phyloP scores from a whole-genome alignment of 2,888 invertebrate genomes.

The Ganaspis brasiliensis region DNA sequence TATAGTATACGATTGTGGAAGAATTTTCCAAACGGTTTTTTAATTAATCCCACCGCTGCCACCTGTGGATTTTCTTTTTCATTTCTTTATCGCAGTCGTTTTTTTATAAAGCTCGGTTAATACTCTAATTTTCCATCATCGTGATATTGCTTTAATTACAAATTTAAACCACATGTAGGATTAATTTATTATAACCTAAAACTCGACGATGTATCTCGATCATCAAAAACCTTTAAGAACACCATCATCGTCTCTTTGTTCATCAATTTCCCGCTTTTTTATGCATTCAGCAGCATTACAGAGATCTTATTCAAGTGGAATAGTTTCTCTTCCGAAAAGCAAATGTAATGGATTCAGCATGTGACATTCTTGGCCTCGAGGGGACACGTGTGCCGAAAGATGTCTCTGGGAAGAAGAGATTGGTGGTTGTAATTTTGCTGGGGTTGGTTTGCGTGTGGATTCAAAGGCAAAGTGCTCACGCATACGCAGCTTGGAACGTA shows the following conservation, averaged over 20 bases:
- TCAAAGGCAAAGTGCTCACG: constrained; percentile 64
- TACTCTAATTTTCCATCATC: too few relatives aligned
- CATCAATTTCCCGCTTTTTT: background rate
- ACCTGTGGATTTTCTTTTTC: too few relatives aligned
- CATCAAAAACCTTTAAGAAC: too few relatives aligned
- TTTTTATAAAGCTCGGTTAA: too few relatives aligned
- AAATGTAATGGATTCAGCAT: constrained; percentile 16
- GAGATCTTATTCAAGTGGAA: constrained; percentile 27
- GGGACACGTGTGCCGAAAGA: constrained; percentile 40
- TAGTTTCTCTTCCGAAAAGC: constrained; percentile 16
- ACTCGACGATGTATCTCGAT: too few relatives aligned
- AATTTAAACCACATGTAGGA: too few relatives aligned
- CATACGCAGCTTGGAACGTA: constrained; percentile 50
- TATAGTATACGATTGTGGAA: too few relatives aligned
- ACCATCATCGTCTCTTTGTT: background rate
- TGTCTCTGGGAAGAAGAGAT: constrained; percentile 38
- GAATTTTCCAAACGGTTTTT: too few relatives aligned
- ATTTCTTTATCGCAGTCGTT: too few relatives aligned
- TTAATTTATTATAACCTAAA: too few relatives aligned
- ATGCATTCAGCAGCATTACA: background rate
- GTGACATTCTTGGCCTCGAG: constrained; percentile 41
- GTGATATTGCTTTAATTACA: too few relatives aligned
- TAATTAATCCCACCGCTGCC: too few relatives aligned
- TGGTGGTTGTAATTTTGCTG: constrained; percentile 25
- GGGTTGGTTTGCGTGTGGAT: constrained; percentile 47